phyloP scores from a whole-genome alignment of 1,140 invertebrate genomes.

The Trachymyrmex cornetzi region DNA sequence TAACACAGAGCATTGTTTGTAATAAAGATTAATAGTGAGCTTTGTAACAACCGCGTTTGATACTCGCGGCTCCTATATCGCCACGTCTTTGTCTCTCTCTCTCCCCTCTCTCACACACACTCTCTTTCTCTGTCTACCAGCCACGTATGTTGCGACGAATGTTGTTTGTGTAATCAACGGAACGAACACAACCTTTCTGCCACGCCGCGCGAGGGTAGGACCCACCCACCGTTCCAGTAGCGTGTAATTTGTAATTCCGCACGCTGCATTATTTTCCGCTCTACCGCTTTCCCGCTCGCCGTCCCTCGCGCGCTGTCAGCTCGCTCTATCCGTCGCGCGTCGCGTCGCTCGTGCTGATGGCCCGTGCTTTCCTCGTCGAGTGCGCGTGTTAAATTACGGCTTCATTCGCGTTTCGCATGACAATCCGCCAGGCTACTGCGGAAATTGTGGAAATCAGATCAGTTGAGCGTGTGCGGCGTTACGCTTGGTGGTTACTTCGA shows the following conservation, averaged over 20 bases:
- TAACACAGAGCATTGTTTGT: slow-evolving; percentile 79
- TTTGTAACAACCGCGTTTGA: slow-evolving; percentile 77
- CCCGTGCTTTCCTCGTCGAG: slow-evolving; percentile 2
- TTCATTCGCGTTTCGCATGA: slow-evolving; percentile 68
- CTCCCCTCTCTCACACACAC: too few species aligned
- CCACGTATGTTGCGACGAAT: slow-evolving; percentile 61
- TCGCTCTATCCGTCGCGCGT: not conserved
- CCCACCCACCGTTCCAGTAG: slow-evolving; percentile 68
- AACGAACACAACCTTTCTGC: slow-evolving; percentile 73
- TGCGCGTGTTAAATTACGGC: slow-evolving; percentile 69
- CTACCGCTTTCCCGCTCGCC: slow-evolving; percentile 74
- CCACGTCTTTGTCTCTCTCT: slow-evolving; percentile 30
- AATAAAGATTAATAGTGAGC: slow-evolving; percentile 80
- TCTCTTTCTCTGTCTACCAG: not conserved
- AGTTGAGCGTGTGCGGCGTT: slow-evolving; percentile 66
- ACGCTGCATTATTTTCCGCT: slow-evolving; percentile 79
- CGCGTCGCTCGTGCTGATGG: not conserved
- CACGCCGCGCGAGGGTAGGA: slow-evolving; percentile 52
- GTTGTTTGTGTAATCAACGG: slow-evolving; percentile 81
- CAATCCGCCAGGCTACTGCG: slow-evolving; percentile 58
- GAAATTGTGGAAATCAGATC: slow-evolving; percentile 73
- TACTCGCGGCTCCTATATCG: slow-evolving; percentile 61
- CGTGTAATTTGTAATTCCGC: slow-evolving; percentile 80
- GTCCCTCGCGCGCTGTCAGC: slow-evolving; percentile 59
- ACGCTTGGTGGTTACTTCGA: slow-evolving; percentile 35